These are phyloP conservation scores for Thunnus maccoyii DNA, from an alignment of 2,113 vertebrate genomes.

Conservation along the genomic window DNA sequence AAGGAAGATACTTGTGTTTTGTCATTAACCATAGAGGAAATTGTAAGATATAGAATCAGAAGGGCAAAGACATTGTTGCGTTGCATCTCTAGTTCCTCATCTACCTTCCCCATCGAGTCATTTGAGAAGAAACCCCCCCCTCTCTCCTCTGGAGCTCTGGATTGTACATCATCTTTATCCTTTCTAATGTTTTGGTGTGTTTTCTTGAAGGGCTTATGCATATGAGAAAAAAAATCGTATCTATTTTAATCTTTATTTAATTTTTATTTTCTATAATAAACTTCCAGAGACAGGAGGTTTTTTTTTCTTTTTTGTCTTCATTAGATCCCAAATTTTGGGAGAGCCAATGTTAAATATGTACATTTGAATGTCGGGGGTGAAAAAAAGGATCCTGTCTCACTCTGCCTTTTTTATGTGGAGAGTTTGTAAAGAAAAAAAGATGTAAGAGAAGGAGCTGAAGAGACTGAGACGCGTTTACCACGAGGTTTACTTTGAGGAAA, in stretches of 20 bases:
- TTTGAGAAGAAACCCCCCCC: constrained; percentile 38
- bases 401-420: constrained; percentile 74
- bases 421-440: constrained; percentile 45
- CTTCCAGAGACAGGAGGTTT: constrained; percentile 60
- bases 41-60: constrained; percentile 65
- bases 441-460: constrained; percentile 40
- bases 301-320: constrained; percentile 39
- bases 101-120: constrained; percentile 31
- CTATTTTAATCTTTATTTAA: constrained; percentile 75
- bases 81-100: constrained; percentile 48
- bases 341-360: constrained; percentile 76
- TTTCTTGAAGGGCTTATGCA: constrained; percentile 85
- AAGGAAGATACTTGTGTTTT: constrained; percentile 14
- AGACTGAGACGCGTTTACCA: constrained; percentile 38
- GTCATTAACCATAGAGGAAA: constrained; percentile 47
- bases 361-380: constrained; percentile 80
- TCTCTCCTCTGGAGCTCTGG: constrained; percentile 61
- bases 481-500: constrained; percentile 65
- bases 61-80: constrained; percentile 58
- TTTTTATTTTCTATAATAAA: constrained; percentile 70
- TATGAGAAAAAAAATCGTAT: constrained; percentile 62
- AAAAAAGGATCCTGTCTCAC: constrained; percentile 72
- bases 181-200: constrained; percentile 68
- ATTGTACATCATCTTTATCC: constrained; percentile 75
- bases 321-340: constrained; percentile 71